These are phyloP conservation scores for Enteromius unitaeniatus DNA, from an alignment of 2,797 vertebrate genomes.

Conservation along the genomic window DNA sequence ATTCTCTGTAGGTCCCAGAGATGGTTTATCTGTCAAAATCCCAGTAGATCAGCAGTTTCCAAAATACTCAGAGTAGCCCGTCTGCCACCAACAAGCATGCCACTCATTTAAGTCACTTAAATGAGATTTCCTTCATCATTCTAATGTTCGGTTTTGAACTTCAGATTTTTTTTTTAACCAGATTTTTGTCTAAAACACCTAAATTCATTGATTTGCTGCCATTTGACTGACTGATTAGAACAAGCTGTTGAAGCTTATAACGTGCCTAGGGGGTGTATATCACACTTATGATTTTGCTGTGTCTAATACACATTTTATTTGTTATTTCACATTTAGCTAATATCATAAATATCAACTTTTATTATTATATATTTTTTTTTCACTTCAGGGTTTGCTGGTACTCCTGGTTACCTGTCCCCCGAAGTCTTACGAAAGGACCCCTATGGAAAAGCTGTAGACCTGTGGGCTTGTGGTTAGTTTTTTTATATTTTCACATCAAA, in stretches of 20 bases:
- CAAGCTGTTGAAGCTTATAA: neutral
- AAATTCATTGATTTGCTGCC: neutral
- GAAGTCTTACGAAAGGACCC: conserved; percentile 97
- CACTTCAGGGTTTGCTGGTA: conserved; percentile 91
- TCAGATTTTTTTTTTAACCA: neutral
- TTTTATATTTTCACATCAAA: neutral
- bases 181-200: neutral
- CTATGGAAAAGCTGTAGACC: conserved; percentile 94
- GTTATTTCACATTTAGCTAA: neutral
- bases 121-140: neutral
- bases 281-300: neutral
- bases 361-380: neutral
- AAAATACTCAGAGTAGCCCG: neutral
- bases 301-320: neutral
- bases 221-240: neutral
- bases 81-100: neutral
- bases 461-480: conserved; percentile 94
- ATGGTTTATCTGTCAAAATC: neutral
- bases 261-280: neutral
- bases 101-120: neutral
- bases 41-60: neutral
- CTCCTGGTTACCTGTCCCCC: conserved; percentile 94
- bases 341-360: neutral
- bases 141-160: neutral
- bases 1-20: neutral